Conservation (phyloP, 2,888 invertebrate genomes). For the Pseudococcus jackbeardsleyi region DNA sequence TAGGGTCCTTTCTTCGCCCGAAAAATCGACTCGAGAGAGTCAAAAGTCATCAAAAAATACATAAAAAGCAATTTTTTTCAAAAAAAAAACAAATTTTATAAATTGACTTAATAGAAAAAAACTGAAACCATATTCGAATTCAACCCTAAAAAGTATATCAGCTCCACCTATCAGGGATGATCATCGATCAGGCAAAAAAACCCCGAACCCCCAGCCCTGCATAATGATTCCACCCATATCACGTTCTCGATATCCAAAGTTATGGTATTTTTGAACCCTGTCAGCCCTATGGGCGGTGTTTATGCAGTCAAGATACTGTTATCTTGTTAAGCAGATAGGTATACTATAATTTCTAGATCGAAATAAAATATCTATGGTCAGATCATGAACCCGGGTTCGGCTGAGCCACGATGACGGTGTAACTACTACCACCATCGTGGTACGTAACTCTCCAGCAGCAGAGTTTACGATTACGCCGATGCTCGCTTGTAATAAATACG, state of each 20-base stretch:
- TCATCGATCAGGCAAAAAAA: no score
- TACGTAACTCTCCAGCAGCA: neutral
- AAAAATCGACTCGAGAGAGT: no score
- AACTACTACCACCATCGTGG: conserved; percentile 6
- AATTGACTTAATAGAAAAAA: no score
- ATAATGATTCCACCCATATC: no score
- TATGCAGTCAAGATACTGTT: neutral
- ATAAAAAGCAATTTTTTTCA: no score
- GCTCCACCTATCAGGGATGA: no score
- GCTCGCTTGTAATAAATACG: neutral
- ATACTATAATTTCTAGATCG: conserved; percentile 11
- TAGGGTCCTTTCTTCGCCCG: no score
- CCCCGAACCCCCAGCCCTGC: no score
- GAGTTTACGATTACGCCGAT: conserved; percentile 8
- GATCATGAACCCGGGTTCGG: neutral
- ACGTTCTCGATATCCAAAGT: neutral
- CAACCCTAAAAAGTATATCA: no score
- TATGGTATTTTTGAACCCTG: conserved; percentile 24
- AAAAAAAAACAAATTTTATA: no score
- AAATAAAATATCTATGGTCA: neutral
- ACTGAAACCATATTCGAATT: no score
- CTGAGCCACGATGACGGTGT: neutral
- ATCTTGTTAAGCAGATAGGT: neutral
- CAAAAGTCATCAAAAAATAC: no score
- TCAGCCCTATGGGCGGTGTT: neutral